Evolutionary conservation across 2,888 invertebrate genomes (phyloP), one percentile per base, ranked within the genome.

Genomic region (Synanthedon formicaeformis): DNA sequence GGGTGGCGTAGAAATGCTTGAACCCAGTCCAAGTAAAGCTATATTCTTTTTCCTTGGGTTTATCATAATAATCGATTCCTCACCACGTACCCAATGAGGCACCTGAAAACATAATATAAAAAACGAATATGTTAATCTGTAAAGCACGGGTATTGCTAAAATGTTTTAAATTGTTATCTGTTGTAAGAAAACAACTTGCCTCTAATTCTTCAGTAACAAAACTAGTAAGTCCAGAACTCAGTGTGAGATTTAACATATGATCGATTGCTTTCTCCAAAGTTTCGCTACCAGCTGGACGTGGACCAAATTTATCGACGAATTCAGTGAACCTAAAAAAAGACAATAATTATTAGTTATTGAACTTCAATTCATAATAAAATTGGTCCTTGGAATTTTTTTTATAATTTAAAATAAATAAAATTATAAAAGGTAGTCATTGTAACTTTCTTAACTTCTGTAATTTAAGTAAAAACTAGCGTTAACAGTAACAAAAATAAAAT

Each of bases 191-290:
- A 34, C 8, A 2, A 34, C 6, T 64, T 68, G 81, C 82, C 59
- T 69, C 60, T 0, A 90, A 92, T 51, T 88, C 73, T 79, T 95
- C 95, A 0, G 92, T 92, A 61, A 91, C 91, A 3, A 94, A 91
- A 67, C 92, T 92, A 34, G 64, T 53, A 2, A 81, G 49, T 27
- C 74, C 71, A 55, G 70, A 60, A 6, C 54, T 41, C 53, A 45
- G 58, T 1, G 76, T 79, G 41, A 81, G 67, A 66, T 77, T 73
- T 63, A 76, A 66, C 84, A 92, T 89, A 62, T 91, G 90, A 72
- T 93, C 91, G 57, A 93, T 93, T 0, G 92, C 78, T 48, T 85
- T 71, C 71, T 93, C 93, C 51, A 93, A 76, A 54, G 74, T 79
- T 52, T 84, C 64, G 0, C 90, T 88, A 0, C 93, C 93, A 0